Evolutionary conservation across 2,888 invertebrate species (phyloP), one percentile per base, ranked within the genome.

Genomic region (Volucella inanis): DNA sequence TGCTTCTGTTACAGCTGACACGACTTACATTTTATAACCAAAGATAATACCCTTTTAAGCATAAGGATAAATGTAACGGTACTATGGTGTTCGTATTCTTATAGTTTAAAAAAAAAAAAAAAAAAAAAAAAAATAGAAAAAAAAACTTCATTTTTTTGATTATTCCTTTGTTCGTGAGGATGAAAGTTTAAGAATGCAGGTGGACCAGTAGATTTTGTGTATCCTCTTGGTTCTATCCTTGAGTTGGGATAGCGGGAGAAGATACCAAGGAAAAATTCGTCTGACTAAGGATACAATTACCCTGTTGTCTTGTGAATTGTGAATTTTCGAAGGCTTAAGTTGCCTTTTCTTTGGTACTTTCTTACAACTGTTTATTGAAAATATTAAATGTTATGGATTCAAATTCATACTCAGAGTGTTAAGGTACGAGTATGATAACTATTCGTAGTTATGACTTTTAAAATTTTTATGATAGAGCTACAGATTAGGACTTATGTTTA

Each of bases 1-100:
- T 49, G 59, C 64, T 50, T 12, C 74, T 43, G 52, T 15, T 68
- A 59, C 55, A 76, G 75, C 80, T 84, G 84, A 76, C 80, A 84
- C 80, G 81, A 85, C 81, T 85, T 85, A 85, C 85, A 85, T 81
- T 85, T 85, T 85, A 85, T 81, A 81, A 81, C 85, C 71, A 57
- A 81, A 85, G 85, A 85, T 85, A 85, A 85, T 85, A 85, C 81
- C 81, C 75, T 81, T 81, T 85, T 82, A 85, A 85, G 85, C 85
- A 85, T 81, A 80, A 85, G 85, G 81, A 85, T 85, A 62, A 85
- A 81, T 81, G 84, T 76, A 43, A 80, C 61, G 76, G 76, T 72
- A 67, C 45, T 81, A 62, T 81, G 57, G 47, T 43, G 62, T 70
- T 62, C 64, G 52, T 61, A 70, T 76, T 76, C 75, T 76, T 85